These are phyloP conservation scores for Platalea minor DNA, from an alignment of 2,797 vertebrate species.

Conservation along the genomic window DNA sequence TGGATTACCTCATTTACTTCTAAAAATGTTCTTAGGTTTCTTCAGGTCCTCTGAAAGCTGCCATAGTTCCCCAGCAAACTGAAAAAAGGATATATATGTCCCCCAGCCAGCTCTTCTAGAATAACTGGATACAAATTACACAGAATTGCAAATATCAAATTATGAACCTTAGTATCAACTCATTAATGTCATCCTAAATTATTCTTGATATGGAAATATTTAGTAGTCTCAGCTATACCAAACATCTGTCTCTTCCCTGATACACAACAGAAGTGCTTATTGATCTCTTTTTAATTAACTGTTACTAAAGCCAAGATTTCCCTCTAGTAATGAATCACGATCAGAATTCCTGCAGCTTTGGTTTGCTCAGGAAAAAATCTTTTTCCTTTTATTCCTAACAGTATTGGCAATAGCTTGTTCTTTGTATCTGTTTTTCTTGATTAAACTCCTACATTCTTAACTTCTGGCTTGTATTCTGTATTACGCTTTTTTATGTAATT, in stretches of 20 bases:
- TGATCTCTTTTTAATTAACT: constrained; percentile 40
- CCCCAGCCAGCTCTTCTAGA: not conserved
- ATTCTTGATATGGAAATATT: constrained; percentile 13
- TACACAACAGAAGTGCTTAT: constrained; percentile 4
- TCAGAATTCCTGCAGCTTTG: constrained; percentile 9
- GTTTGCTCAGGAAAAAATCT: not conserved
- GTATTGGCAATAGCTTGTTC: not conserved
- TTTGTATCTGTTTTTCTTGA: not conserved
- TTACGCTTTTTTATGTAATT: not conserved
- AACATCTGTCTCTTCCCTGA: constrained; percentile 4
- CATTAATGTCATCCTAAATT: constrained; percentile 34
- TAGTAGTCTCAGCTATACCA: not conserved
- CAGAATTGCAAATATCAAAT: not conserved
- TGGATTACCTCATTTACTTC: not conserved
- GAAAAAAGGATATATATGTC: not conserved
- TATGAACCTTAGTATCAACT: not conserved
- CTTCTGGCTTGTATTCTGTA: not conserved
- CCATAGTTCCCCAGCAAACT: not conserved
- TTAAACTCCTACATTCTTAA: not conserved
- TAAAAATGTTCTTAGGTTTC: not conserved
- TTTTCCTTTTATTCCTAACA: not conserved
- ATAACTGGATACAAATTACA: not conserved
- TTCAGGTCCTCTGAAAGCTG: not conserved
- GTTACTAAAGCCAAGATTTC: not conserved
- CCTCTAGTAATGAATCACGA: not conserved